phyloP scores from a whole-genome alignment of 1,140 invertebrate species.

The Ceratina australensis region DNA sequence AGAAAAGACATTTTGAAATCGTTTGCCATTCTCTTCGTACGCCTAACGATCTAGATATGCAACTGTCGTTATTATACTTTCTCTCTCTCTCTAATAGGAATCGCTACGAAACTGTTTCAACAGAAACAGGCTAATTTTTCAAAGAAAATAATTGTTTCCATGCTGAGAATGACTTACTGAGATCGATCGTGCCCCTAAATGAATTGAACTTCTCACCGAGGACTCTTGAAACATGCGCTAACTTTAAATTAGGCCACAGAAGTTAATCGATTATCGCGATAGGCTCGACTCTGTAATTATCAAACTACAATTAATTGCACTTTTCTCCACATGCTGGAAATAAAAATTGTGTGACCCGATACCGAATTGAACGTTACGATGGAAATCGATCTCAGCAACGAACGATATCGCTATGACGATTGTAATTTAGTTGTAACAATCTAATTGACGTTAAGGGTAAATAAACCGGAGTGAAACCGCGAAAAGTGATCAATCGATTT shows the following conservation, averaged over 20 bases:
- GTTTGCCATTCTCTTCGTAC: no score
- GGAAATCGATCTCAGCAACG: conserved; percentile 14
- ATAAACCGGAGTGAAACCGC: background rate
- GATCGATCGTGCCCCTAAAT: conserved; percentile 11
- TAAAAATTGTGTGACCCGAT: background rate
- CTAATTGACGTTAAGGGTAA: background rate
- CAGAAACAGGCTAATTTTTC: background rate
- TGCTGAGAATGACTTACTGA: background rate
- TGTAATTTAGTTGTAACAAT: background rate
- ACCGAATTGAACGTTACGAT: no score
- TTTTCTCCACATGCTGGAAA: background rate
- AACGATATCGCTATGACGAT: background rate
- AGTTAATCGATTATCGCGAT: background rate
- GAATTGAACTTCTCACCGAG: no score
- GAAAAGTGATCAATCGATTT: conserved; percentile 26
- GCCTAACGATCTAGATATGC: no score
- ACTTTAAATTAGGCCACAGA: conserved; percentile 11
- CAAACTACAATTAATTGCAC: conserved; percentile 32
- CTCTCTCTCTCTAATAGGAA: background rate
- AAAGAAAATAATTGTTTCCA: background rate
- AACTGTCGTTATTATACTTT: background rate
- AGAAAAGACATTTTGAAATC: background rate
- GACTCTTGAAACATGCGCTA: background rate
- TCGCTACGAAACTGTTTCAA: background rate
- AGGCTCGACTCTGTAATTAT: background rate